Evolutionary conservation across 2,888 invertebrate genomes (phyloP).

Genomic region (Cistogaster globosa): DNA sequence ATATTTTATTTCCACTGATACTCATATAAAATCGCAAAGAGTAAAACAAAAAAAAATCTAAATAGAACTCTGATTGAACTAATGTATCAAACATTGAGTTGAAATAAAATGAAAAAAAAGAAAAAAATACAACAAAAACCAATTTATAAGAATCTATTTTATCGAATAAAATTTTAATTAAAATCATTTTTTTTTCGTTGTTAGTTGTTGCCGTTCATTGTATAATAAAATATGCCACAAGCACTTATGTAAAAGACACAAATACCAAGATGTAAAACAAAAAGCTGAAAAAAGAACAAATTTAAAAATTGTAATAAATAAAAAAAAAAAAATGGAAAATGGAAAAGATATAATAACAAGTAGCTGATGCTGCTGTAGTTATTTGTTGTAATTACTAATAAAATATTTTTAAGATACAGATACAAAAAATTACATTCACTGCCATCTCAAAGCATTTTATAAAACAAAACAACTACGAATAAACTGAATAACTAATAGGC

Average conservation of each 20-base stretch:
- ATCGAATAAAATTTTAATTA: conserved; percentile 71
- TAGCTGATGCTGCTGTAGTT: conserved; percentile 65
- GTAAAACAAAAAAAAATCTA: conserved; percentile 24
- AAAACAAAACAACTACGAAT: conserved; percentile 32
- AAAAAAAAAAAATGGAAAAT: conserved; percentile 30
- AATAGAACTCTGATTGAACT: conserved; percentile 68
- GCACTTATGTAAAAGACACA: conserved; percentile 62
- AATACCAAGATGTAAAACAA: conserved; percentile 46
- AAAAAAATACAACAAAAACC: conserved; percentile 46
- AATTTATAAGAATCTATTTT: conserved; percentile 71
- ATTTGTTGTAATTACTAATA: conserved; percentile 71
- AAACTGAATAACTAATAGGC: conserved; percentile 69
- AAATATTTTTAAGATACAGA: conserved; percentile 68
- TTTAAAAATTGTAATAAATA: conserved; percentile 38
- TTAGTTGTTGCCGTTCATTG: conserved; percentile 40
- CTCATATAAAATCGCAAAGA: conserved; percentile 26
- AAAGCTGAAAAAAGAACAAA: conserved; percentile 14
- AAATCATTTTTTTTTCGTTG: conserved; percentile 59
- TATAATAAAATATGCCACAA: conserved; percentile 68
- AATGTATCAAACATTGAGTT: conserved; percentile 61
- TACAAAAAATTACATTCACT: conserved; percentile 47
- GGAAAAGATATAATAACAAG: conserved; percentile 58
- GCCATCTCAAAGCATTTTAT: conserved; percentile 45
- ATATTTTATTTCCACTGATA: conserved; percentile 7
- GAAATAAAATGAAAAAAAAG: conserved; percentile 33